Base-by-base conservation (phyloP, 2,113 vertebrate genomes). In the Colinus virginianus region DNA sequence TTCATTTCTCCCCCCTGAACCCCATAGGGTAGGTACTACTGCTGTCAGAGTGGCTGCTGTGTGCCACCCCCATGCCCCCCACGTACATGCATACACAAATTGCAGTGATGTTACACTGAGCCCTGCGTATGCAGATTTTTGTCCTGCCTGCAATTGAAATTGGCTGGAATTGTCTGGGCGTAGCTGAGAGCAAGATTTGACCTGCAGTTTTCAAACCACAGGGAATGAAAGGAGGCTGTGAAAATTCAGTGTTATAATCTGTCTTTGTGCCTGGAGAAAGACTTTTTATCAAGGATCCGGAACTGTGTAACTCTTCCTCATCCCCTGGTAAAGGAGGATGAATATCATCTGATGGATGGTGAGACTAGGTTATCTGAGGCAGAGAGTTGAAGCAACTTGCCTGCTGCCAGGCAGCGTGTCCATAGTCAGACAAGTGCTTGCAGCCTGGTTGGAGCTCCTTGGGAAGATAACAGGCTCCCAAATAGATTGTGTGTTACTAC, bases 91-190 rank as follows among this genome's bases (percentile, higher is more conserved):
- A 74, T n/a, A 87, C 14, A 76, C 46, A 55, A 55, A 90, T 90
- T 68, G 43, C 7, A 8, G 20, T 25, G 84, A 56, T 85, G 76
- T 79, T 82, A 12, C 23, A 75, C 3, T 83, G 69, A 94, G 42
- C 51, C 76, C 53, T 89, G 61, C 28, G 71, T 78, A 83, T 64
- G 58, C 56, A 90, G 56, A 68, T 51, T 94, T 94, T 76, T 88
- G 34, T 87, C 32, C 36, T 70, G 22, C 32, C 46, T 79, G 68
- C 0, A 0, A n/a, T 42, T 78, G 79, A 90, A 91, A 79, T 83
- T 70, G 53, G 16, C 45, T 91, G 68, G 36, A 83, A 77, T 93
- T 91, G 51, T 48, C 43, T 94, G 72, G 76, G 61, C 3, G 9
- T 64, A 71, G 53, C 46, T 53, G 53, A 71, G 51, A 90, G 76